phyloP scores from a whole-genome alignment of 1,140 invertebrate species.

The Aphaenogaster floridana region DNA sequence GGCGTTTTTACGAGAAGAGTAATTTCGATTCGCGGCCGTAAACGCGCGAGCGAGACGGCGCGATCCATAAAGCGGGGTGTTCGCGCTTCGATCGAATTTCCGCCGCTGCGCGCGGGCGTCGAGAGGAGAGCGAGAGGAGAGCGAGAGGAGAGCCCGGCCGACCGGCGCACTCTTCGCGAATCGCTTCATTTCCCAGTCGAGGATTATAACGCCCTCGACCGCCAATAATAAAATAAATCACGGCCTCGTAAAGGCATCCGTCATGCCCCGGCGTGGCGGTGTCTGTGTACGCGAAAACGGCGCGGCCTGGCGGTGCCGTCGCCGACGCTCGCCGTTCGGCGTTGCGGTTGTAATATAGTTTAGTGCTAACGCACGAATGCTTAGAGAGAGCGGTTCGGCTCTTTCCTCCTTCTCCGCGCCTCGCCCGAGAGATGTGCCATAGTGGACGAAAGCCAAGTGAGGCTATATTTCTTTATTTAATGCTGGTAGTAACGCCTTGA shows the following conservation, averaged over 20 bases:
- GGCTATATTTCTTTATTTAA: constrained; percentile 85
- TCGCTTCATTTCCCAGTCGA: constrained; percentile 81
- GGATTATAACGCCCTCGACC: constrained; percentile 74
- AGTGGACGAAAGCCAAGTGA: constrained; percentile 74
- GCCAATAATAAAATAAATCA: constrained; percentile 85
- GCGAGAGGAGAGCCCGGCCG: background rate
- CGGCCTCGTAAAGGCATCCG: constrained; percentile 83
- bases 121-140: background rate
- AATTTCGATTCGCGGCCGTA: constrained; percentile 76
- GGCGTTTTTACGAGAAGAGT: constrained; percentile 73
- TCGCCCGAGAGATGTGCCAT: constrained; percentile 63
- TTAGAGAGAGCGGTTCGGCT: constrained; percentile 66
- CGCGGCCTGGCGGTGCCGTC: constrained; percentile 36
- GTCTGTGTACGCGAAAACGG: constrained; percentile 53
- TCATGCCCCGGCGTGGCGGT: constrained; percentile 70
- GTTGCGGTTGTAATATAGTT: constrained; percentile 82
- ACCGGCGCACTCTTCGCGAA: constrained; percentile 70
- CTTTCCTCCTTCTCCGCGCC: background rate
- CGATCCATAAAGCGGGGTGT: constrained; percentile 67
- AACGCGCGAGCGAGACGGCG: constrained; percentile 64
- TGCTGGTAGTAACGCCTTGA: constrained; percentile 79
- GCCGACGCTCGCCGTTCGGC: constrained; percentile 55
- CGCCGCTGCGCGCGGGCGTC: background rate
- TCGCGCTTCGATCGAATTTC: constrained; percentile 70
- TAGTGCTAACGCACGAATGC: constrained; percentile 81